phyloP scores from a whole-genome alignment of 2,888 invertebrate genomes.

The Lottia gigantea region DNA sequence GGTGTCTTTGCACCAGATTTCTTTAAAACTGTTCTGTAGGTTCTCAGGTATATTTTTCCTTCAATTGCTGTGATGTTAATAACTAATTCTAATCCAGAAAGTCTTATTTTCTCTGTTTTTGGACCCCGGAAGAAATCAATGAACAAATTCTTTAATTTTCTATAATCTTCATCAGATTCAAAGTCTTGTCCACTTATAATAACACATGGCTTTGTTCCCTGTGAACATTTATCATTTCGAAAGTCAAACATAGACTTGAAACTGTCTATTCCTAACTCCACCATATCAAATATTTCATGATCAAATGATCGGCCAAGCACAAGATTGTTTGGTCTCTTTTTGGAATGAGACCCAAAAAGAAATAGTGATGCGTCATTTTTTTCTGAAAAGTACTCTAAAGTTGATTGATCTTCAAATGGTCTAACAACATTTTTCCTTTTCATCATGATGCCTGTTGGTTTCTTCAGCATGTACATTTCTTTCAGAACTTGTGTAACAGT shows the following conservation, averaged over 20 bases:
- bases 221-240: constrained; percentile 61
- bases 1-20: constrained; percentile 92
- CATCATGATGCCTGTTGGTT: constrained; percentile 81
- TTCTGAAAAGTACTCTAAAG: constrained; percentile 75
- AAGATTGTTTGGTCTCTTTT: constrained; percentile 94
- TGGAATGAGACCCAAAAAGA: constrained; percentile 89
- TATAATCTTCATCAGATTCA: constrained; percentile 81
- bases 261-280: constrained; percentile 90
- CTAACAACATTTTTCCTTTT: constrained; percentile 85
- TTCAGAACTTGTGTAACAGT: constrained; percentile 80
- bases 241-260: constrained; percentile 85
- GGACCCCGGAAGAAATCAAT: constrained; percentile 92
- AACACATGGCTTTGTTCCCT: constrained; percentile 90
- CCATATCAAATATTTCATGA: constrained; percentile 91
- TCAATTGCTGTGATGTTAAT: constrained; percentile 88
- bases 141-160: constrained; percentile 87
- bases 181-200: constrained; percentile 92
- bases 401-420: constrained; percentile 90
- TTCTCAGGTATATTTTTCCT: constrained; percentile 82
- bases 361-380: constrained; percentile 92
- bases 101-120: constrained; percentile 80
- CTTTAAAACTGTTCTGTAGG: constrained; percentile 83
- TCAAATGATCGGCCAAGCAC: constrained; percentile 87
- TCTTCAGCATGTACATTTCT: constrained; percentile 88
- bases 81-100: constrained; percentile 94